Conservation (phyloP, 2,797 vertebrate genomes). For the Micropoecilia bifurca region DNA sequence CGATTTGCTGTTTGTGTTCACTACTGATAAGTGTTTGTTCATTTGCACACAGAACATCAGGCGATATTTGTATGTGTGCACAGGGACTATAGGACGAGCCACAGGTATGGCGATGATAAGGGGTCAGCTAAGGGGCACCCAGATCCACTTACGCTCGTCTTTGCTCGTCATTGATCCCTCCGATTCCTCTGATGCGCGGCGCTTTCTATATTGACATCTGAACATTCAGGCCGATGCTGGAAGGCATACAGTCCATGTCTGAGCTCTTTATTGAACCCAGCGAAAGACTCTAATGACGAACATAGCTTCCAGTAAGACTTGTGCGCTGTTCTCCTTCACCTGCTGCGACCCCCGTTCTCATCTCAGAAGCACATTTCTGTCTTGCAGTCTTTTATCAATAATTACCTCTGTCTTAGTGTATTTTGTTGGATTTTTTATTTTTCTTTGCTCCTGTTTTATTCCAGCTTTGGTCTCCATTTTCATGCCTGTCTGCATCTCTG, state of each 20-base stretch:
- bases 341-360: constrained; percentile 49
- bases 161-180: constrained; percentile 63
- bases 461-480: constrained; percentile 24
- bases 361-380: constrained; percentile 25
- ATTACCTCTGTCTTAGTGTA: constrained; percentile 35
- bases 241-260: constrained; percentile 61
- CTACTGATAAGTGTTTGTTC: constrained; percentile 5
- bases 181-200: constrained; percentile 54
- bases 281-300: constrained; percentile 61
- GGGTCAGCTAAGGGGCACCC: constrained; percentile 63
- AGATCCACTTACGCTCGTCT: constrained; percentile 66
- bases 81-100: constrained; percentile 46
- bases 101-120: constrained; percentile 55
- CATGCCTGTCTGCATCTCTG: constrained; percentile 3
- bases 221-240: constrained; percentile 64
- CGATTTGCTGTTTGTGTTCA: background rate
- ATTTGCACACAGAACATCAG: constrained; percentile 13
- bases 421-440: constrained; percentile 28
- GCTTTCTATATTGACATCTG: constrained; percentile 66
- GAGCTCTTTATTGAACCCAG: constrained; percentile 63
- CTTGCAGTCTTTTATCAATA: constrained; percentile 49
- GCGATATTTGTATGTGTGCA: constrained; percentile 8
- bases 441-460: constrained; percentile 42
- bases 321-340: constrained; percentile 43
- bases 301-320: constrained; percentile 54